phyloP scores from a whole-genome alignment of 2,888 invertebrate species.

The Lathronympha strigana region DNA sequence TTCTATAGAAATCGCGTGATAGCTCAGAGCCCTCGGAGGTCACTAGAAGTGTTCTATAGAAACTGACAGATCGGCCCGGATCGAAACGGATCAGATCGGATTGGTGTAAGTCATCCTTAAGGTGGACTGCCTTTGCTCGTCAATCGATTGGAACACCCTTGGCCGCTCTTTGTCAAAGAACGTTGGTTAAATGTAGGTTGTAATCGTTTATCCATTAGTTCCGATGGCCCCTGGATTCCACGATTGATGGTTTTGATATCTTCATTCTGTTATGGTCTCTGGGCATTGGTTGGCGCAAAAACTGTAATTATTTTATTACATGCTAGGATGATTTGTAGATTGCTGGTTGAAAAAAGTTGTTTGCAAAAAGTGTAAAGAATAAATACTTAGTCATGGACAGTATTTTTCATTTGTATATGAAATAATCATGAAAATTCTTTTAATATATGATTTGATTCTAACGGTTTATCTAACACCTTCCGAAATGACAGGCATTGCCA shows the following conservation, averaged over 20 bases:
- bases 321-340: neutral
- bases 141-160: neutral
- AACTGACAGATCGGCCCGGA: no score
- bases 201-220: constrained; percentile 61
- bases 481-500: no score
- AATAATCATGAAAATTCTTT: no score
- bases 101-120: constrained; percentile 45
- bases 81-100: neutral
- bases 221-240: constrained; percentile 46
- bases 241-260: constrained; percentile 67
- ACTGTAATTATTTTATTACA: constrained; percentile 29
- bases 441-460: no score
- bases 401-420: no score
- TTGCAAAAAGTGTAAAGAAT: neutral
- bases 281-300: constrained; percentile 49
- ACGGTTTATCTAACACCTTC: no score
- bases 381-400: no score
- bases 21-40: no score
- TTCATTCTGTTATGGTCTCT: constrained; percentile 52
- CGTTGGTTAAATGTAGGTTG: constrained; percentile 54
- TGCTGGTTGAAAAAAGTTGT: neutral
- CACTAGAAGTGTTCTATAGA: no score
- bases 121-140: neutral
- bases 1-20: no score
- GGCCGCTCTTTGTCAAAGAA: constrained; percentile 50